phyloP scores from a whole-genome alignment of 2,888 invertebrate genomes.

The Dasypolia templi region DNA sequence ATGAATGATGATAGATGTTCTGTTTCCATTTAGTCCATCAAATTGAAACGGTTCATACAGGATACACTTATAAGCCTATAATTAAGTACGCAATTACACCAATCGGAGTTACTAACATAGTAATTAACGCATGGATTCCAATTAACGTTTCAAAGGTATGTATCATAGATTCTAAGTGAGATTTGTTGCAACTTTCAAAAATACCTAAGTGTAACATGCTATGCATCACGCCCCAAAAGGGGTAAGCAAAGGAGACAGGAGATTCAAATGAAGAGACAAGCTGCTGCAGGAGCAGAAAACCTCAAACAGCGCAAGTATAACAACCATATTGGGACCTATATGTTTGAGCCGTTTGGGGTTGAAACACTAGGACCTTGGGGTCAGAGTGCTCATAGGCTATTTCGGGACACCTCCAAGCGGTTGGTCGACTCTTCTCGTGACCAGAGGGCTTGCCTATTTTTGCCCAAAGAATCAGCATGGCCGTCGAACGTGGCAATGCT shows the following conservation, averaged over 20 bases:
- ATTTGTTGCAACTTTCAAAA: background rate
- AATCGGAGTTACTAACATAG: conserved; percentile 7
- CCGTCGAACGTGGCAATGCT: no score
- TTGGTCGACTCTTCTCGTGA: no score
- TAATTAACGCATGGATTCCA: conserved; percentile 21
- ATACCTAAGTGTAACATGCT: no score
- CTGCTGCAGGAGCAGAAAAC: no score
- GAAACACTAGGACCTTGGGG: no score
- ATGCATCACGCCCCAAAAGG: background rate
- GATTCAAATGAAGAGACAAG: background rate
- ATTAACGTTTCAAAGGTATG: background rate
- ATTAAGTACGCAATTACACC: conserved; percentile 8
- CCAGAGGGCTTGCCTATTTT: no score
- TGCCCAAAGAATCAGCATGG: no score
- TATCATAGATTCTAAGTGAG: background rate
- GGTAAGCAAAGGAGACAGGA: background rate
- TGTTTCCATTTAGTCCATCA: background rate
- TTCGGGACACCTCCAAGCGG: no score
- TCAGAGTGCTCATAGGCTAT: no score
- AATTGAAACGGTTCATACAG: conserved; percentile 8
- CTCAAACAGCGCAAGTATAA: no score
- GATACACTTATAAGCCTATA: conserved; percentile 26
- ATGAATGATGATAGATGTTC: conserved; percentile 6
- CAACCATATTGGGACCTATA: no score
- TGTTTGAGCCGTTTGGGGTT: no score